Percentiles rank a stretch among this genome's conserved stretches.
Conservation (phyloP, 2,113 vertebrate species). For the Ifrita kowaldi region DNA sequence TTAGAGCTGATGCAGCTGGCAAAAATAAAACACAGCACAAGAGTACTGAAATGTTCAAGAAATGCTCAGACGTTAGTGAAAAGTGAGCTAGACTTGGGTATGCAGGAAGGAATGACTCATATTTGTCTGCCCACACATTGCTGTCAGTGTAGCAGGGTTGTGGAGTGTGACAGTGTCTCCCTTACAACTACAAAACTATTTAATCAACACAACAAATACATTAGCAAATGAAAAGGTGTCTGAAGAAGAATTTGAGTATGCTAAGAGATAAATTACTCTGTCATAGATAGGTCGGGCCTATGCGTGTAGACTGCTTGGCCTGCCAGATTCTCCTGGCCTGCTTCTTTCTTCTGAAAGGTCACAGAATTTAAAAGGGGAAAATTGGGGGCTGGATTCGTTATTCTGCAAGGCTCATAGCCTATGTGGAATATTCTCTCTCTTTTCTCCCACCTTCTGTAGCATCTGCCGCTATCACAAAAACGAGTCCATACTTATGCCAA, state of each 20-base stretch:
- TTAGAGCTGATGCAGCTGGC: not conserved
- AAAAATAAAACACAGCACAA: not conserved
- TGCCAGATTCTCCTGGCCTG: not conserved
- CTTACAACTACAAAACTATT: not conserved
- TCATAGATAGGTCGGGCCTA: not conserved
- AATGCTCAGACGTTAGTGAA: not conserved
- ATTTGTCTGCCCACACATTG: not conserved
- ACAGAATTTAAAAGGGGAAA: not conserved
- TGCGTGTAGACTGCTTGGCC: not conserved
- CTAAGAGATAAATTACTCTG: not conserved
- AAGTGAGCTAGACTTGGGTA: not conserved
- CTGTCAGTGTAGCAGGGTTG: not conserved
- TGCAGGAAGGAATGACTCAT: not conserved
- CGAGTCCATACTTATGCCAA: not conserved
- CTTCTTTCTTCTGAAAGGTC: not conserved
- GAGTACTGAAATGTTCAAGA: not conserved
- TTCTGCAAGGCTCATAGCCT: not conserved
- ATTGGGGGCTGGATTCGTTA: not conserved
- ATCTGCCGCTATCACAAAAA: not conserved
- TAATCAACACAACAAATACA: not conserved
- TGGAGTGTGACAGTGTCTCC: not conserved
- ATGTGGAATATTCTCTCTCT: not conserved
- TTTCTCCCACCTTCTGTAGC: not conserved
- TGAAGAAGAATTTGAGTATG: not conserved
- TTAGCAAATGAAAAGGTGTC: slow-evolving; percentile 1